Evolutionary conservation across 2,797 vertebrate genomes (phyloP), one percentile per base, ranked within the genome.

Genomic region (Delichon dasypus): DNA sequence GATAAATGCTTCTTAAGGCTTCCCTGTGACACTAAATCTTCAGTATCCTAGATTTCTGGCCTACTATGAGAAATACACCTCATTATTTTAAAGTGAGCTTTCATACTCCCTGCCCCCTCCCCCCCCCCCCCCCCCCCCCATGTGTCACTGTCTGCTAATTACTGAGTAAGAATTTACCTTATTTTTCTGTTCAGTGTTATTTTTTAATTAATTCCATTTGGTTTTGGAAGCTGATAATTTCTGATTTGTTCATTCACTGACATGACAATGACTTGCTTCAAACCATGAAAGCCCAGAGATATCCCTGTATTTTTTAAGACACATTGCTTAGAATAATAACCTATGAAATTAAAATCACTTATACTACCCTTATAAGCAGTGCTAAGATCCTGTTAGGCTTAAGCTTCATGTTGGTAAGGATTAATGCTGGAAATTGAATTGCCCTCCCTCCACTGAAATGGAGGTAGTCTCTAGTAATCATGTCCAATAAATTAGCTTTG

Each of bases 111-210:
- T 26, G 11, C n/a, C 7, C n/a, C 18, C 6, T 8, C n/a, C 7
- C n/a, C n/a, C n/a, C n/a, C 27, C 18, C 6, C 2, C 16, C n/a
- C 7, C 16, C n/a, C 7, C n/a, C 18, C 6, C 2, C 0, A 23
- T 54, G 20, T 54, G 21, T 83, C 36, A 17, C 38, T 23, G 4
- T 58, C 62, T 64, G 25, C 32, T 18, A 48, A 36, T 30, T 44
- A 78, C 1, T 76, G 47, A 45, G 20, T 16, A 65, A 51, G 16
- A 88, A 80, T 73, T 85, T 9, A 76, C 6, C 11, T 57, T 72
- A 22, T 53, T 79, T 80, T 16, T 29, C 8, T 12, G 10, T 66
- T 64, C 1, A 4, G n/a, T 73, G 60, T 48, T 0, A 72, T 53
- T 72, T 92, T 90, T 79, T 16, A 13, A 83, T 73, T 16, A 68